phyloP scores from a whole-genome alignment of 2,888 invertebrate genomes.

The Eupithecia exiguata region DNA sequence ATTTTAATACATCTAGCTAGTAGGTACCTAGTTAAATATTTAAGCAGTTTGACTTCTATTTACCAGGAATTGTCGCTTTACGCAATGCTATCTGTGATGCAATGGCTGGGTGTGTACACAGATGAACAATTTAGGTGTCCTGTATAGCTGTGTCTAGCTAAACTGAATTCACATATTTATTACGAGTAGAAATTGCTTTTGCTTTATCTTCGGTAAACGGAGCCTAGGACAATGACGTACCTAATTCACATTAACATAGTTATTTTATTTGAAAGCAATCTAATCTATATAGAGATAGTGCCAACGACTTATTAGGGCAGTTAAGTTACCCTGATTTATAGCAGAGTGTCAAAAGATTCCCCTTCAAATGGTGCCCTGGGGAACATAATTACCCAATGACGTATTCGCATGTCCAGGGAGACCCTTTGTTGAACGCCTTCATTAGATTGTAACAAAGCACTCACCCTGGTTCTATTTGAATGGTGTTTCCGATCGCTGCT shows the following conservation, averaged over 20 bases:
- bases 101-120: slow-evolving; percentile 67
- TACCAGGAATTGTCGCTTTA: slow-evolving; percentile 62
- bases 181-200: slow-evolving; percentile 11
- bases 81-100: slow-evolving; percentile 63
- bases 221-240: not conserved
- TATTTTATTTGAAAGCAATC: not conserved
- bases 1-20: not conserved
- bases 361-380: slow-evolving; percentile 59
- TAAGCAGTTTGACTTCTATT: slow-evolving; percentile 66
- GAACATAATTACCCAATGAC: slow-evolving; percentile 62
- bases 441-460: slow-evolving; percentile 60
- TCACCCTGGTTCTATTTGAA: slow-evolving; percentile 51
- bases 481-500: slow-evolving; percentile 33
- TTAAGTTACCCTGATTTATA: slow-evolving; percentile 70
- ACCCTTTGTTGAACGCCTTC: slow-evolving; percentile 57
- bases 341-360: slow-evolving; percentile 51
- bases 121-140: slow-evolving; percentile 58
- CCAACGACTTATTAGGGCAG: slow-evolving; percentile 57
- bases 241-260: not conserved
- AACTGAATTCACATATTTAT: slow-evolving; percentile 22
- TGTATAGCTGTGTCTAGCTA: slow-evolving; percentile 22
- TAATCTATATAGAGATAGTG: slow-evolving; percentile 42
- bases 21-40: slow-evolving; percentile 51
- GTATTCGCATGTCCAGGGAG: slow-evolving; percentile 52
- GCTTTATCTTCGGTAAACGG: slow-evolving; percentile 18